Conservation (phyloP, 2,888 invertebrate genomes). For the Tortricodes alternella region DNA sequence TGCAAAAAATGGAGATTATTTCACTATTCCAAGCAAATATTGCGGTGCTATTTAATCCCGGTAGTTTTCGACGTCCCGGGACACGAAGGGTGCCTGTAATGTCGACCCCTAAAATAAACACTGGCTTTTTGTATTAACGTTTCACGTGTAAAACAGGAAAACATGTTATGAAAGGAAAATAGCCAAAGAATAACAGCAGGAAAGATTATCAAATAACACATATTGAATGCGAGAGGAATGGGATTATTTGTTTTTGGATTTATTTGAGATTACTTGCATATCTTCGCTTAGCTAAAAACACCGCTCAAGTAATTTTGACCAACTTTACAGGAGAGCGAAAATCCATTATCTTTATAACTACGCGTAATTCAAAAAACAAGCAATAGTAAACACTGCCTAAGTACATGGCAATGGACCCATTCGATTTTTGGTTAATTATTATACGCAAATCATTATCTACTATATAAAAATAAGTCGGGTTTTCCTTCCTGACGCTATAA, state of each 20-base stretch:
- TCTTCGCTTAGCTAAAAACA: too few species aligned
- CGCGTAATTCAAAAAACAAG: too few species aligned
- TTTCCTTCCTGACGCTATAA: too few species aligned
- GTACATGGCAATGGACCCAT: too few species aligned
- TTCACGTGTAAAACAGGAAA: not conserved
- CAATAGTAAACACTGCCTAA: too few species aligned
- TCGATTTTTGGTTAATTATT: too few species aligned
- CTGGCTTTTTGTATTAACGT: conserved; percentile 1
- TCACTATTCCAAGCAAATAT: not conserved
- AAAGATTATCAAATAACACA: not conserved
- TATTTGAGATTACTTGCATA: too few species aligned
- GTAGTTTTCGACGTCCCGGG: conserved; percentile 8
- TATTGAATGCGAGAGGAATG: not conserved
- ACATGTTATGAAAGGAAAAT: not conserved
- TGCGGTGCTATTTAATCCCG: not conserved
- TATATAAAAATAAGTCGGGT: too few species aligned
- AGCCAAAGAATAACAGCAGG: not conserved
- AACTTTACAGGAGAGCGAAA: too few species aligned
- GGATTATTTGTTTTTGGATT: not conserved
- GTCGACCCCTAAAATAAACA: conserved; percentile 19
- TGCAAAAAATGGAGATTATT: not conserved
- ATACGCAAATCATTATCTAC: too few species aligned
- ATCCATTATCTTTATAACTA: too few species aligned
- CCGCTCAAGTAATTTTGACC: too few species aligned
- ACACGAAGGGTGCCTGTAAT: not conserved